Conservation (phyloP, 2,888 invertebrate genomes). For the Lithophane socia region DNA sequence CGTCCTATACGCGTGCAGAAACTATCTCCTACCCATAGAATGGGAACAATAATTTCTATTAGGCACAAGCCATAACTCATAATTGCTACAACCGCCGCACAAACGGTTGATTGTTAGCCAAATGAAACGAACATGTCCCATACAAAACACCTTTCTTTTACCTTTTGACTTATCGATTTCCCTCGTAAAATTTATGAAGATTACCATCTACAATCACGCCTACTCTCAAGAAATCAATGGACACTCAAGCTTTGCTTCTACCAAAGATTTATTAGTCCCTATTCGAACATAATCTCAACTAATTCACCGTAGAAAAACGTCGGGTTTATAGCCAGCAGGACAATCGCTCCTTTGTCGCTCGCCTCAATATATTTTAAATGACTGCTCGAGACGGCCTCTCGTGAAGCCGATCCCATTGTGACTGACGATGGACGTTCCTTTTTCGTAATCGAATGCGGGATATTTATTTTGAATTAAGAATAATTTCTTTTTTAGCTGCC, state of each 20-base stretch:
- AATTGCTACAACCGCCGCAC: slow-evolving; percentile 70
- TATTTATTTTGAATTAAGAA: slow-evolving; percentile 87
- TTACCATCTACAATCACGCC: slow-evolving; percentile 85
- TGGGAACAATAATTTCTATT: slow-evolving; percentile 70
- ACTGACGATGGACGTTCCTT: slow-evolving; percentile 82
- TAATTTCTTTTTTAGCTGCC: slow-evolving; percentile 88
- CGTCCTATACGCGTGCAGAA: slow-evolving; percentile 13
- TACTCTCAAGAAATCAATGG: slow-evolving; percentile 86
- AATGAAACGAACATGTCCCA: slow-evolving; percentile 69
- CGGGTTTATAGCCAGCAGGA: slow-evolving; percentile 84
- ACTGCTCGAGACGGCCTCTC: slow-evolving; percentile 82
- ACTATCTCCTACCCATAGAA: slow-evolving; percentile 52
- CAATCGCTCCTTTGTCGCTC: slow-evolving; percentile 85
- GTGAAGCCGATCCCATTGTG: slow-evolving; percentile 83
- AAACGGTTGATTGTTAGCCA: slow-evolving; percentile 79
- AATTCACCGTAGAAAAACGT: slow-evolving; percentile 89
- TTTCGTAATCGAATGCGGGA: slow-evolving; percentile 79
- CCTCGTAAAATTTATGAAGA: slow-evolving; percentile 87
- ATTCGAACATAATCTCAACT: slow-evolving; percentile 88
- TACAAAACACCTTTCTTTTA: slow-evolving; percentile 73
- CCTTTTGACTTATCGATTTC: slow-evolving; percentile 77
- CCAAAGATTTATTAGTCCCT: slow-evolving; percentile 87
- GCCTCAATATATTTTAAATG: slow-evolving; percentile 90
- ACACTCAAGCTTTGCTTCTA: slow-evolving; percentile 76
- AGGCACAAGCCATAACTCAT: slow-evolving; percentile 73